Base-by-base conservation (phyloP, 2,113 vertebrate genomes). In the Dryoscopus gambensis region DNA sequence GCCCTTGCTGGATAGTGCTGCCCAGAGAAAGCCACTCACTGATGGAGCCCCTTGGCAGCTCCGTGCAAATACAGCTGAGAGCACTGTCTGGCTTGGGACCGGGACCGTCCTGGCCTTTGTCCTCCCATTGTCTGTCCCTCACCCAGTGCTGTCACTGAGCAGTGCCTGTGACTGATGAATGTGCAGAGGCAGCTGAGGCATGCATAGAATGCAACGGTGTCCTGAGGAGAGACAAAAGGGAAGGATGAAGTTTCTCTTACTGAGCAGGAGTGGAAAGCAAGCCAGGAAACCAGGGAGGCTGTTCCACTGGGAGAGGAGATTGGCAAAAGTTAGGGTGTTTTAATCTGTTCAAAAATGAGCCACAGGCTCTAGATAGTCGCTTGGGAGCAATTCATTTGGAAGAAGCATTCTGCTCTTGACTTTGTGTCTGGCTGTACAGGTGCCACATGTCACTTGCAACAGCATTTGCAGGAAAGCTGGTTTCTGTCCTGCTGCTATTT, bases 401-500 rank as follows among this genome's bases (percentile, higher is more conserved):
- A 78, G 76, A 81, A 89, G 47, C 37, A 14, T 39, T 79, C 68
- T 90, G 68, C 73, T 84, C 4, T 52, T 68, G 68, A 39, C 88
- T 75, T 88, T 90, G 79, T 92, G 59, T 74, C 75, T 84, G 56
- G 10, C 82, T 92, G 88, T 71, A 63, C 9, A 57, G 52, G 65
- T 70, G 53, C 65, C 49, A 21, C 11, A 28, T 50, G 62, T 21
- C 78, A 75, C 52, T 90, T 10, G 7, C 62, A 93, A 52, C 37
- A 95, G 65, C 89, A 74, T 46, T 85, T 62, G 64, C 40, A 87
- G 80, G 71, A 93, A 83, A 77, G 83, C 57, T 78, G 47, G 49
- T 92, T 90, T 78, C 56, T 92, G 40, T 91, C 53, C n/a, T 56
- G 65, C 52, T 95, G 73, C 77, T 89, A 28, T 92, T 81, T 90